Conservation (phyloP, 1,140 invertebrate species). For the Cotesia vestalis region DNA sequence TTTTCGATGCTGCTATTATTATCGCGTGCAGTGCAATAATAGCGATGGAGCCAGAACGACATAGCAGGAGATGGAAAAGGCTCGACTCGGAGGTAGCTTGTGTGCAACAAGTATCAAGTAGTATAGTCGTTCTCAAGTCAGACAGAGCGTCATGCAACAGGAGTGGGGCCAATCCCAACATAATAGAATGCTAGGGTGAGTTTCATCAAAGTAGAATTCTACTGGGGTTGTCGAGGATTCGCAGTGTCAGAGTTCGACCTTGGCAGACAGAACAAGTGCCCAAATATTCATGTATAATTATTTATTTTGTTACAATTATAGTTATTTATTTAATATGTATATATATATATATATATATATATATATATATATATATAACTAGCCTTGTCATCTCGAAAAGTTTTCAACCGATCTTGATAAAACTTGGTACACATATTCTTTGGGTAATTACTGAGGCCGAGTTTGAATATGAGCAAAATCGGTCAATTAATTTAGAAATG, state of each 20-base stretch:
- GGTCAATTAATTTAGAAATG: too few species aligned
- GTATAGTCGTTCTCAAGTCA: not conserved
- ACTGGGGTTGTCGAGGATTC: not conserved
- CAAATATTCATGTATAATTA: not conserved
- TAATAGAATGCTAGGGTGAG: not conserved
- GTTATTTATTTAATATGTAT: too few species aligned
- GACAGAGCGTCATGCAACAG: not conserved
- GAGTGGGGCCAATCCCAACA: not conserved
- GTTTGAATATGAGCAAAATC: too few species aligned
- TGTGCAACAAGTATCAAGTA: conserved; percentile 15
- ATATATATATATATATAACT: too few species aligned
- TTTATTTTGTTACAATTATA: not conserved
- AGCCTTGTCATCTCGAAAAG: too few species aligned
- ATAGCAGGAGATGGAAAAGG: not conserved
- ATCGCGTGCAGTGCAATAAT: not conserved
- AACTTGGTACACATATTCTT: too few species aligned
- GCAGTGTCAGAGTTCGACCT: conserved; percentile 9
- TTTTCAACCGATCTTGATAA: too few species aligned
- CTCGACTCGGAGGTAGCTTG: not conserved
- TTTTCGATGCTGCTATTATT: too few species aligned
- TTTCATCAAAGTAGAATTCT: not conserved
- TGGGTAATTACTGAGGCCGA: too few species aligned
- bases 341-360: too few species aligned
- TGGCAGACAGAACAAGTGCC: not conserved
- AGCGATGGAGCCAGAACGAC: not conserved